Evolutionary conservation across 2,113 vertebrate species (phyloP), one percentile per base, ranked within the genome.

Genomic region (Hypocryptadius cinnamomeus): DNA sequence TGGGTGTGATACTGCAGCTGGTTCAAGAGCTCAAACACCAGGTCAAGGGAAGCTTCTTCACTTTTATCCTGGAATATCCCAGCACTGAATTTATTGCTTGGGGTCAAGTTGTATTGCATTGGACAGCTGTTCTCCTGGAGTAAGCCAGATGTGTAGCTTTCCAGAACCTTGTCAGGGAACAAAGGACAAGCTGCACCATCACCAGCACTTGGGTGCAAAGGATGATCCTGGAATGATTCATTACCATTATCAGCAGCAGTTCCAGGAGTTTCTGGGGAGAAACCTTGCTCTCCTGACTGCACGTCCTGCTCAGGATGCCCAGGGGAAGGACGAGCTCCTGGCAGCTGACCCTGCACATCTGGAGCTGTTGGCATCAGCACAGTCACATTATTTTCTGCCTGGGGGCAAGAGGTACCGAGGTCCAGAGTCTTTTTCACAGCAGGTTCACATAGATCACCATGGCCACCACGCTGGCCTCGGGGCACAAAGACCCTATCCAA

Each of bases 1-100:
- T 99, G 99, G 57, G 99, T 99, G 94, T 99, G 99, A 97, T 99
- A 99, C 79, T 99, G 99, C 91, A 99, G 98, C 97, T 99, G 99
- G 78, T 99, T 99, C 96, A 99, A 96, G 69, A 99, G 98, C 95
- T 99, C 99, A 95, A 99, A 99, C 48, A 99, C 99, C 80, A 99
- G 98, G 93, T 99, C 99, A 81, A 99, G 97, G 77, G 99, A 99
- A 78, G 99, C 99, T 88, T 99, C 99, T 76, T 99, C 99, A 31
- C 98, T 99, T 97, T 99, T 99, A 90, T 98, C 98, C 98, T 99
- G 98, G 97, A 99, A 99, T 96, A 99, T 98, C 76, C 98, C 98
- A 59, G 98, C 97, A 94, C 97, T 97, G 93, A 97, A 87, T 51
- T 96, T 96, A 97, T 96, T 97, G 86, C 95, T 97, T 19, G 96